Percentiles rank a stretch among this genome's conserved stretches.
Evolutionary conservation across 2,113 vertebrate genomes (phyloP).

Genomic region (Myrmecobius fasciatus): DNA sequence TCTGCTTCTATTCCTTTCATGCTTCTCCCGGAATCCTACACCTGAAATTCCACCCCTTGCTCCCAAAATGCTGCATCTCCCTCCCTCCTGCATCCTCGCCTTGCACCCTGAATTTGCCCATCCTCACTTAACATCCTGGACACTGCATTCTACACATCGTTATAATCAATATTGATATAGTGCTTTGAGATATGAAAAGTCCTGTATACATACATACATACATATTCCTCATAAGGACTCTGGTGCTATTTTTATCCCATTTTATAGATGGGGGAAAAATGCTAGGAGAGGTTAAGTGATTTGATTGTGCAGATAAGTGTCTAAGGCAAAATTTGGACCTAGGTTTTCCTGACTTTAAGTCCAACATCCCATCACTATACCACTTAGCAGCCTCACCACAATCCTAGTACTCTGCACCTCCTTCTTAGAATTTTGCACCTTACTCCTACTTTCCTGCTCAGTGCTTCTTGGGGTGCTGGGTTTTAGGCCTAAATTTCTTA

Average conservation of each 20-base stretch:
- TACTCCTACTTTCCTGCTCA: background rate
- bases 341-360: background rate
- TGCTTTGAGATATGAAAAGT: background rate
- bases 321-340: background rate
- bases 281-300: background rate
- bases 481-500: background rate
- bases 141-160: background rate
- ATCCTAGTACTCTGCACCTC: background rate
- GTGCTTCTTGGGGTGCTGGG: background rate
- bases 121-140: background rate
- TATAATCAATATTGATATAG: background rate
- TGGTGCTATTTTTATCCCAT: background rate
- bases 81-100: background rate
- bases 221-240: background rate
- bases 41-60: background rate
- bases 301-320: background rate
- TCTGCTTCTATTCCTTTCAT: background rate
- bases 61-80: background rate
- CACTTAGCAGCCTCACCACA: background rate
- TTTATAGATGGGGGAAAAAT: background rate
- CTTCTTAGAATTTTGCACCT: background rate
- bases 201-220: background rate
- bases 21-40: background rate
- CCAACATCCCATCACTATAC: background rate
- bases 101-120: background rate